Percentiles rank a stretch among this genome's conserved stretches.
These are phyloP conservation scores for Rallus limicola DNA, from an alignment of 2,113 vertebrate genomes.

Conservation along the genomic window DNA sequence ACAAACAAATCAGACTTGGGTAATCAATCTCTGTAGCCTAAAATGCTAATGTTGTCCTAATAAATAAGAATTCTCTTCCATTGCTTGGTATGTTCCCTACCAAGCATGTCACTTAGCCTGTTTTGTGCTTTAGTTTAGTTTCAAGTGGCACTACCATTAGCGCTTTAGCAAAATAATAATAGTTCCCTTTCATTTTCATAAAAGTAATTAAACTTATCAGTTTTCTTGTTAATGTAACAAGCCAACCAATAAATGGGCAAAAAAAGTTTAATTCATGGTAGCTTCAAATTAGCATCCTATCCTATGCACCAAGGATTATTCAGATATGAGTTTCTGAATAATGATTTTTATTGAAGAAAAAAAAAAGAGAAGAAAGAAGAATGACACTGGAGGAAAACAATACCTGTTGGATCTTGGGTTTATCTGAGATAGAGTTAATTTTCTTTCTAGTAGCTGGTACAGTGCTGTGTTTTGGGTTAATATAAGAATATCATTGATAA, in stretches of 20 bases:
- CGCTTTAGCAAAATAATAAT: slow-evolving; percentile 13
- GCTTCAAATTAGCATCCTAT: slow-evolving; percentile 33
- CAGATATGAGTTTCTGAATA: slow-evolving; percentile 27
- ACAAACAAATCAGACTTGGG: slow-evolving; percentile 37
- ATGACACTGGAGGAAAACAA: not conserved
- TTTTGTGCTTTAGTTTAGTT: slow-evolving; percentile 27
- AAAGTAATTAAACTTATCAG: slow-evolving; percentile 66
- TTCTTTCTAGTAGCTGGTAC: no score
- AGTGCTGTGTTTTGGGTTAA: no score
- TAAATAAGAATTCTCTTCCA: slow-evolving; percentile 48
- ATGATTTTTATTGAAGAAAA: not conserved
- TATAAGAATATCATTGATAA: no score
- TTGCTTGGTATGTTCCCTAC: not conserved
- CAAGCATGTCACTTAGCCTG: not conserved
- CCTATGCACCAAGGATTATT: not conserved
- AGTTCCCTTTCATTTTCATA: slow-evolving; percentile 62
- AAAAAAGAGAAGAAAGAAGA: not conserved
- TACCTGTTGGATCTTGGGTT: not conserved
- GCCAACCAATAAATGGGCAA: slow-evolving; percentile 39
- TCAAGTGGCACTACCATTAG: slow-evolving; percentile 37
- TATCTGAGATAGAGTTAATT: no score
- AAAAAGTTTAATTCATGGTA: slow-evolving; percentile 8
- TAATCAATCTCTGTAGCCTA: slow-evolving; percentile 44
- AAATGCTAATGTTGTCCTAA: slow-evolving; percentile 46
- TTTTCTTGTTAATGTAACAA: slow-evolving; percentile 52